phyloP scores from a whole-genome alignment of 1,140 invertebrate species.

The Papilio polytes region DNA sequence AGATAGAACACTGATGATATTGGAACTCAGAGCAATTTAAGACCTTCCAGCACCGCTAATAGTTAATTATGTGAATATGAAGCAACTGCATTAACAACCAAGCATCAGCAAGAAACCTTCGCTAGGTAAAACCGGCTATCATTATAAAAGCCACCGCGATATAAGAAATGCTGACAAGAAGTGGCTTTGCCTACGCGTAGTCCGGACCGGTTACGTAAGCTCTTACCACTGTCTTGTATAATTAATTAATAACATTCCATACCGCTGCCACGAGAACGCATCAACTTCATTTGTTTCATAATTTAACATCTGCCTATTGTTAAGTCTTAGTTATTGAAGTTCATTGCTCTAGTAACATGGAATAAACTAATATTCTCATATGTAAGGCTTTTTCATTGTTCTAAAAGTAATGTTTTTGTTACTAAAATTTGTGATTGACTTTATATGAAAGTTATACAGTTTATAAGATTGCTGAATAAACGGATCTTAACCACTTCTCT shows the following conservation, averaged over 20 bases:
- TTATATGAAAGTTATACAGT: too few species aligned
- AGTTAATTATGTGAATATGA: neutral
- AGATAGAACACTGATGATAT: neutral
- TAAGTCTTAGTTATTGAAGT: neutral
- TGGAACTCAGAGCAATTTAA: neutral
- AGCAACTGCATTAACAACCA: neutral
- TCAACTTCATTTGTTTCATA: conserved; percentile 25
- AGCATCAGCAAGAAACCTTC: neutral
- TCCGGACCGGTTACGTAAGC: neutral
- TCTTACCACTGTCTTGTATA: conserved; percentile 43
- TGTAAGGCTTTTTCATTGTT: too few species aligned
- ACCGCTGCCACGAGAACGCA: conserved; percentile 33
- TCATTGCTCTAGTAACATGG: neutral
- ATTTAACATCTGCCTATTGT: conserved; percentile 11
- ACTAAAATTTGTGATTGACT: too few species aligned
- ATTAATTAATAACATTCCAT: conserved; percentile 57
- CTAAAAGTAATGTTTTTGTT: too few species aligned
- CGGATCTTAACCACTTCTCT: too few species aligned
- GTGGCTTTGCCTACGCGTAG: neutral
- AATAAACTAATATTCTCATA: neutral
- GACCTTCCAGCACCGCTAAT: neutral
- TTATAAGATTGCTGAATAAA: too few species aligned
- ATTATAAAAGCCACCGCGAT: conserved; percentile 2
- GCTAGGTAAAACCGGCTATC: conserved; percentile 5
- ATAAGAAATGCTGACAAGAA: conserved; percentile 37